phyloP scores from a whole-genome alignment of 2,888 invertebrate species.

The Aphidius colemani region DNA sequence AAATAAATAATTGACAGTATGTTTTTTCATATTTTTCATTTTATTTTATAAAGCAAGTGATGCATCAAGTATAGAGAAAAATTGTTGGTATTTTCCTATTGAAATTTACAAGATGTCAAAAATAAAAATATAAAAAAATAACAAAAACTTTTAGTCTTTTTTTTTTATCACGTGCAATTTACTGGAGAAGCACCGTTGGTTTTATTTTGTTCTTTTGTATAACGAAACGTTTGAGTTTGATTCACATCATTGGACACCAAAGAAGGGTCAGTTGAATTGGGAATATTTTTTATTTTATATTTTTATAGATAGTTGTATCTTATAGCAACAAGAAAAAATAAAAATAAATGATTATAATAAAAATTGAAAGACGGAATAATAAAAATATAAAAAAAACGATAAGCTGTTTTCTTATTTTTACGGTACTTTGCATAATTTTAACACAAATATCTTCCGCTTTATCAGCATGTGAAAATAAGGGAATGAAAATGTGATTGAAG shows the following conservation, averaged over 20 bases:
- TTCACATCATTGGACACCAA: conserved; percentile 14
- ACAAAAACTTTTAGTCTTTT: background rate
- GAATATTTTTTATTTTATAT: conserved; percentile 3
- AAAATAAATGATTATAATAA: conserved; percentile 2
- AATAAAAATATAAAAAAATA: background rate
- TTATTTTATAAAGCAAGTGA: no score
- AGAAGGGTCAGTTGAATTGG: conserved; percentile 15
- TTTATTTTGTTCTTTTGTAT: background rate
- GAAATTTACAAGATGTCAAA: conserved; percentile 18
- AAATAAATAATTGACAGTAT: no score
- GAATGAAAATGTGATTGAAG: background rate
- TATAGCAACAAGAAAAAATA: background rate
- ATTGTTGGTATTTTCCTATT: conserved; percentile 4
- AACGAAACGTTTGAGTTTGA: conserved; percentile 2
- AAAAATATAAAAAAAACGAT: no score
- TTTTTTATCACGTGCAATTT: conserved; percentile 19
- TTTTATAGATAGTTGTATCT: background rate
- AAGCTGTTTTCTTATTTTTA: background rate
- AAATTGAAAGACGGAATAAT: background rate
- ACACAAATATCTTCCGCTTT: conserved; percentile 20
- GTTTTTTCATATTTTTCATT: no score
- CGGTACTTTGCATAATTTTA: background rate
- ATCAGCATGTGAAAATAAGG: conserved; percentile 19
- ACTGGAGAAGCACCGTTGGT: background rate
- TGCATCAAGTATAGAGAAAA: background rate